Conservation (phyloP, 2,797 vertebrate genomes). For the Brachyrhaphis roseni region DNA sequence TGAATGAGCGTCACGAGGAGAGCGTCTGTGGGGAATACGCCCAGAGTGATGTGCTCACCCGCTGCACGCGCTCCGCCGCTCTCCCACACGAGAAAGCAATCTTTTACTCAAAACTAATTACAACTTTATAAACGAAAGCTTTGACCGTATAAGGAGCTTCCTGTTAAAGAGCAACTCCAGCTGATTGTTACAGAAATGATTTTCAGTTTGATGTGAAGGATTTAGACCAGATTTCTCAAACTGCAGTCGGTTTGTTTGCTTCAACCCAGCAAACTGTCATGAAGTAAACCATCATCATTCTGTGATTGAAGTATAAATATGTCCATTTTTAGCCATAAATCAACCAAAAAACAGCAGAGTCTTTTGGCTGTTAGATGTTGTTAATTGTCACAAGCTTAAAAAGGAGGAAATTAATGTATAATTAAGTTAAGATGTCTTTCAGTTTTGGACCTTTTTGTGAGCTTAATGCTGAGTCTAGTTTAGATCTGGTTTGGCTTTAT, state of each 20-base stretch:
- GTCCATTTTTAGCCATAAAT: background rate
- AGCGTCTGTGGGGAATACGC: constrained; percentile 39
- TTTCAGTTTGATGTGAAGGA: background rate
- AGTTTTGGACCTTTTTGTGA: no score
- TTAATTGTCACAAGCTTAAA: no score
- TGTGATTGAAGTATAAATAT: background rate
- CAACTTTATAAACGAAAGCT: background rate
- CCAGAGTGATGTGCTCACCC: constrained; percentile 51
- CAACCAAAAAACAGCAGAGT: no score
- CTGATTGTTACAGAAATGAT: background rate
- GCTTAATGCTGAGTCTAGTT: no score
- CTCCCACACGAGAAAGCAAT: constrained; percentile 5
- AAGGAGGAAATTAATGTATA: no score
- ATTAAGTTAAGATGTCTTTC: no score
- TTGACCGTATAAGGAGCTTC: background rate
- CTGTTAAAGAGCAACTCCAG: background rate
- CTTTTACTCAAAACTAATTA: background rate
- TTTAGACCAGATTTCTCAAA: background rate
- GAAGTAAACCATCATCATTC: no score
- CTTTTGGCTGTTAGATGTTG: background rate
- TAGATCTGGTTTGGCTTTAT: no score
- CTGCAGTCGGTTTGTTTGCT: no score
- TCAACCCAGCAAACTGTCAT: no score
- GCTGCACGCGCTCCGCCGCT: constrained; percentile 22
- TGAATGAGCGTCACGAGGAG: constrained; percentile 47